Evolutionary conservation across 2,888 invertebrate species (phyloP), one percentile per base, ranked within the genome.

Genomic region (Acrocera orbiculus): DNA sequence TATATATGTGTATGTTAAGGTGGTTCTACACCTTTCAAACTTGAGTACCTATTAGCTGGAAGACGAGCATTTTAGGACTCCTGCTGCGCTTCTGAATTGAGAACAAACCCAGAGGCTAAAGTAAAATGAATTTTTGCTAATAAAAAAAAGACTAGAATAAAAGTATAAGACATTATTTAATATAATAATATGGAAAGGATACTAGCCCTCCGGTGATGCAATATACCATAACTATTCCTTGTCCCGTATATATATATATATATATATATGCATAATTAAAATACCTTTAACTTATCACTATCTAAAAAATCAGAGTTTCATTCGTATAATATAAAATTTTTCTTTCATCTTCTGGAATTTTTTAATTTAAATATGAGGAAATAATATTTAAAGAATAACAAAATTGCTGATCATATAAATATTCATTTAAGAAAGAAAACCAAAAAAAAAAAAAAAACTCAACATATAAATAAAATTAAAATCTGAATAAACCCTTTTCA

Each of bases 61-160:
- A 46, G 46, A 46, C 51, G 57, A 56, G 56, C 54, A 58, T 58
- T 58, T 57, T 56, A 56, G 57, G 56, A 69, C 70, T 65, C 70
- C 71, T 68, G 70, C 70, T 71, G 70, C 65, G 70, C 70, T 71
- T 68, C 70, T 70, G 70, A 70, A 71, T 71, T 71, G 70, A 70
- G 70, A 70, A 70, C 68, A 70, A 69, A 68, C 69, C 71, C 70
- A 64, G 65, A 65, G 70, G 70, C 71, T 68, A 70, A 69, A 68
- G 66, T 67, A 52, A 58, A 60, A 59, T 58, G 60, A 54, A 55
- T 56, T 59, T 58, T 56, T 49, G 34, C 22, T 34, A 19, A 19
- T 19, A 8, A 7, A 19, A 19, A 23, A n/a, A 22, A 23, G n/a
- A 11, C 3, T 23, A 8, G n/a, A 5, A 23, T 4, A 23, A 23